Evolutionary conservation across 2,888 invertebrate species (phyloP), one percentile per base, ranked within the genome.

Genomic region (Campoplex nolae): DNA sequence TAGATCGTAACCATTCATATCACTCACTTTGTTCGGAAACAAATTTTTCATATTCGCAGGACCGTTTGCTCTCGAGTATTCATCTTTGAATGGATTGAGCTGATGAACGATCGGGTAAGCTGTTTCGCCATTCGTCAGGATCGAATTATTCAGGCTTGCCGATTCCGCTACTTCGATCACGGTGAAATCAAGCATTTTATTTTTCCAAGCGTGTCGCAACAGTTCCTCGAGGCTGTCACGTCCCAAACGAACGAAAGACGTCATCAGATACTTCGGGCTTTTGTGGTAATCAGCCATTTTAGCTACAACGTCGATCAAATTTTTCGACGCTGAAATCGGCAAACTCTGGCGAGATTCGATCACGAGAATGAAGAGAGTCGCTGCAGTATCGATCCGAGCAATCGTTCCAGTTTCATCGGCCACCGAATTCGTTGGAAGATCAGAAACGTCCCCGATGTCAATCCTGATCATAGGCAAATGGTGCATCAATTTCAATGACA

Each of bases 41-140:
- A 23, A 23, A 23, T 23, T 23, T 23, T 23, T 23, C 23, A 23
- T 23, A 0, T 23, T 23, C 23, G 23, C 23, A 23, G 23, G 23
- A 23, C 23, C 23, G 23, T 23, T 23, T 23, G 23, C 23, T 23
- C 23, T 23, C 23, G 23, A 23, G 23, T 23, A 23, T 23, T 23
- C 23, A 38, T 0, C 81, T 11, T 68, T 77, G 38, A 90, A 90
- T 0, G 88, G 89, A 85, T 90, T 88, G 9, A 85, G 86, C 16
- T 73, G 76, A 81, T 89, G 89, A 51, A 90, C 42, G 11, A 81
- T 84, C 32, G 82, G 84, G 68, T 1, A 35, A 3, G 7, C 38
- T 6, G 56, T 4, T 18, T 68, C 6, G 51, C 23, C 23, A 0
- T 58, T 28, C 0, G 28, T 58, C 11, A 9, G 2, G 11, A 58